Evolutionary conservation across 2,888 invertebrate genomes (phyloP).

Genomic region (Lissocephala sabroskyi): DNA sequence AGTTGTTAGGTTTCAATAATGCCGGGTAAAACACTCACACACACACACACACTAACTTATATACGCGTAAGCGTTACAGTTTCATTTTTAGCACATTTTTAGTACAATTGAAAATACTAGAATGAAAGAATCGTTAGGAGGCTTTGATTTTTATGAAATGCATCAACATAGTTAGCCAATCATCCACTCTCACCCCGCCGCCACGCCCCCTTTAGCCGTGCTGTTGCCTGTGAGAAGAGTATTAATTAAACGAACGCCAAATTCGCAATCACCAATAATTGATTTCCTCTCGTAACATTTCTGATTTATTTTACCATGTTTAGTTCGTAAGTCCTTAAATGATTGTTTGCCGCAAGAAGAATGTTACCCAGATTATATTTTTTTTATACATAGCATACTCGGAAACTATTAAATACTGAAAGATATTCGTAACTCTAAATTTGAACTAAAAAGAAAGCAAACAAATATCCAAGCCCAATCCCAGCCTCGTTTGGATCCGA

Average conservation of each 20-base stretch:
- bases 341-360: too few relatives aligned
- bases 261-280: constrained; percentile 17
- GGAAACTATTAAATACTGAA: constrained; percentile 19
- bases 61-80: not conserved
- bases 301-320: constrained; percentile 41
- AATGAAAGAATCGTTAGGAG: constrained; percentile 1
- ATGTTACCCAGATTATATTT: constrained; percentile 32
- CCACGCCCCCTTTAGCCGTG: constrained; percentile 25
- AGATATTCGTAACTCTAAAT: constrained; percentile 28
- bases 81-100: constrained; percentile 1
- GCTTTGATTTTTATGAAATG: too few relatives aligned
- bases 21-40: not conserved
- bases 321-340: constrained; percentile 37
- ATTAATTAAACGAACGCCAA: constrained; percentile 40
- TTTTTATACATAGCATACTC: constrained; percentile 15
- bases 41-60: too few relatives aligned
- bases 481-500: too few relatives aligned
- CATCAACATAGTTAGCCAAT: too few relatives aligned
- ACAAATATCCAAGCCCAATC: constrained; percentile 12
- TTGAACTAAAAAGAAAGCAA: constrained; percentile 13
- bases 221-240: constrained; percentile 44
- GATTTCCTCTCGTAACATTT: too few relatives aligned
- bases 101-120: not conserved
- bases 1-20: not conserved
- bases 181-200: too few relatives aligned